Base-by-base conservation (phyloP, 2,888 invertebrate genomes). In the Drosophila falleni region DNA sequence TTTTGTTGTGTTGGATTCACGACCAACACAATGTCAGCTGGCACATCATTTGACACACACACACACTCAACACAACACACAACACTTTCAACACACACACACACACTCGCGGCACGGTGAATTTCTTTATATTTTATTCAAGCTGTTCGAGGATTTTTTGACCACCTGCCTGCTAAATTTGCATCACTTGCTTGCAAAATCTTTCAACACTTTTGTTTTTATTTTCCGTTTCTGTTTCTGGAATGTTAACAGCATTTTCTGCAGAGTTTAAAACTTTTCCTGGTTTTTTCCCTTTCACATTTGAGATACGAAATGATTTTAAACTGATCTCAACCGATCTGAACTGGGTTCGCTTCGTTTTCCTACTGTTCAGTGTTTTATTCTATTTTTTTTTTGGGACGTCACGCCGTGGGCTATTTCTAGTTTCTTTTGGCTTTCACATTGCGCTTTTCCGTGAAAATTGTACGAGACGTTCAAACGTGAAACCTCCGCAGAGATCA, bases 401-500 rank as follows among this genome's bases (percentile, higher is more conserved):
- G 84, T 84, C 84, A 87, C 84, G 84, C 82, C 84, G 87, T 77
- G 82, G 81, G 82, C 87, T 84, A 84, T 84, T 87, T 84, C 82
- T 84, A 84, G 78, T 84, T 84, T 82, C 77, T 67, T 79, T 80
- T 81, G 84, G 86, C 82, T 79, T 86, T 89, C 82, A 88, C 89
- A 87, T 87, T 88, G 89, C 87, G 89, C 80, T 87, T 86, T 84
- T 83, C 89, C 84, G 89, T 87, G 79, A 72, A 88, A 72, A 84
- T 88, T 75, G 33, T 80, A 80, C 80, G 74, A 85, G 86, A 91
- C 91, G 91, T 91, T 91, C 90, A 86, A 89, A 91, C 90, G 91
- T 92, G 91, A 92, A 92, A 92, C 92, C 92, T 92, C 92, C 92
- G 92, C 91, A 91, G 92, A 92, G 92, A 92, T 91, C 92, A 92